Percentiles rank a stretch among this genome's conserved stretches.
Evolutionary conservation across 2,797 vertebrate genomes (phyloP).

Genomic region (Fistularia tabacaria): DNA sequence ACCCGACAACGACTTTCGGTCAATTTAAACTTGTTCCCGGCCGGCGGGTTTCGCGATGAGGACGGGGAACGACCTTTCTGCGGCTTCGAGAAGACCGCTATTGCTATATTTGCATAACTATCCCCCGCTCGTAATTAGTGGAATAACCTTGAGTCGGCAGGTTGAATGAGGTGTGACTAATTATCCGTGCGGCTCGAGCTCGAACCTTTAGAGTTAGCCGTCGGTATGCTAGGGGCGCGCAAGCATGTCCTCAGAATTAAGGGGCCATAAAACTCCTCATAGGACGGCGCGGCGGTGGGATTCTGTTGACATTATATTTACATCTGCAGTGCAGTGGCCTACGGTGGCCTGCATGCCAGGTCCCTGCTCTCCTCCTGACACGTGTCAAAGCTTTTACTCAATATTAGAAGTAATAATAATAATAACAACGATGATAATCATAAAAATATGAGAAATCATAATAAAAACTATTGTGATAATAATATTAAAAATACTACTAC

Average conservation of each 20-base stretch:
- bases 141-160: slow-evolving; percentile 62
- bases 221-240: slow-evolving; percentile 2
- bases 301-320: slow-evolving; percentile 9
- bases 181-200: slow-evolving; percentile 32
- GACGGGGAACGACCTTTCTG: slow-evolving; percentile 40
- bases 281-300: slow-evolving; percentile 2
- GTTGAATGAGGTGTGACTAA: slow-evolving; percentile 67
- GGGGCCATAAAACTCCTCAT: slow-evolving; percentile 19
- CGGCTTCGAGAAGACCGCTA: slow-evolving; percentile 16
- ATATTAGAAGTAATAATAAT: too few relatives aligned
- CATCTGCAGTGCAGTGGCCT: too few relatives aligned
- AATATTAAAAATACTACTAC: too few relatives aligned
- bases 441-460: too few relatives aligned
- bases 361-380: too few relatives aligned
- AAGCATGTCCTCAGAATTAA: slow-evolving; percentile 22
- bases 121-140: slow-evolving; percentile 59
- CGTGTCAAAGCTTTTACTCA: too few relatives aligned
- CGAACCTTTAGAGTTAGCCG: slow-evolving; percentile 26
- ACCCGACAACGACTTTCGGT: too few relatives aligned
- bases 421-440: too few relatives aligned
- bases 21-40: too few relatives aligned
- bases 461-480: too few relatives aligned
- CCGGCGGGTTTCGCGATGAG: slow-evolving; percentile 16
- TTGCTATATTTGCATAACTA: slow-evolving; percentile 55
- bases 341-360: too few relatives aligned